Base-by-base conservation (phyloP, 2,113 vertebrate genomes). In the Lutjanus erythropterus region DNA sequence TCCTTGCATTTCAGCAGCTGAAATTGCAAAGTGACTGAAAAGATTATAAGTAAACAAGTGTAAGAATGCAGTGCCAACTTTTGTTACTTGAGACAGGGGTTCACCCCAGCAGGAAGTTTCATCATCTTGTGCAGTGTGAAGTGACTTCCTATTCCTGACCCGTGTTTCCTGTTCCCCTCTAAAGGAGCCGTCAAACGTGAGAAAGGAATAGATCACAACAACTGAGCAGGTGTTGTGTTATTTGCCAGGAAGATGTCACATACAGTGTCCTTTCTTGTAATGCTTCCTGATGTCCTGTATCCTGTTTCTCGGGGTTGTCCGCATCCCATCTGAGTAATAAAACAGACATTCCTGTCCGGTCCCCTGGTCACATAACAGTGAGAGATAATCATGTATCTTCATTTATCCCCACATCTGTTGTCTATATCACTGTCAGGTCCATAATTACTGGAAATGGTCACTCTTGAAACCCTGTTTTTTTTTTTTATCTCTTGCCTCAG, bases 281-380 rank as follows among this genome's bases (percentile, higher is more conserved):
- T 71, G 81, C 65, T 88, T 90, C 86, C 86, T 88, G 58, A 46
- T 82, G 55, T 23, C 72, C 46, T 68, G 71, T 68, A 53, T 90
- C 90, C 91, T 87, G 87, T 81, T 72, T 64, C 46, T 73, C 37
- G 5, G 41, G 18, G 47, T 53, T 50, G 14, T 76, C 58, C 33
- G 18, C 50, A 5, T 81, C 64, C 55, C 58, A 44, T 61, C 44
- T 49, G 71, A 55, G 71, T 52, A 68, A 83, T 86, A 61, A 81
- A 84, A 84, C 67, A 50, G 59, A 44, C n/a, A 0, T 52, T 44
- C 46, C 19, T 50, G 19, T 19, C 19, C 10, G 0, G 1, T 29
- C 53, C 29, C 29, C 61, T 55, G 53, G 62, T 67, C 47, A 50
- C 7, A 27, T 25, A 21, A 50, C 41, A 29, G 25, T 59, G 42